phyloP scores from a whole-genome alignment of 2,113 vertebrate species.

The Platysternon megacephalum region DNA sequence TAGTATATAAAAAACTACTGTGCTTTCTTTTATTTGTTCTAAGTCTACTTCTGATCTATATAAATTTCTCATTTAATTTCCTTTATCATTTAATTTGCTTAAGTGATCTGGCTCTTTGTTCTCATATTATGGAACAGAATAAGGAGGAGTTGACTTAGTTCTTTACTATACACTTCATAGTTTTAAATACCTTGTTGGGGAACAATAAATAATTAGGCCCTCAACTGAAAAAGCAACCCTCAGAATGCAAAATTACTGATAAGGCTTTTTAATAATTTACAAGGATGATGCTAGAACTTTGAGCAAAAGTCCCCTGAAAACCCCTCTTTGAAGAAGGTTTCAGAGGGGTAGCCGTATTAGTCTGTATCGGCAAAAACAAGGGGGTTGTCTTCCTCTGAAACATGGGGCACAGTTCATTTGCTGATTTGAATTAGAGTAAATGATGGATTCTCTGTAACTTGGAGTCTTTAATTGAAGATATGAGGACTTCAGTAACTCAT shows the following conservation, averaged over 20 bases:
- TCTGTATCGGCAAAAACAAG: too few relatives aligned
- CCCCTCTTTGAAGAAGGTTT: too few relatives aligned
- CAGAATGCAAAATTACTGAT: neutral
- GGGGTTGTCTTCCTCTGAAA: too few relatives aligned
- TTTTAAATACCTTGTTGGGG: neutral
- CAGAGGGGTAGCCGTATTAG: too few relatives aligned
- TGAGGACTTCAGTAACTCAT: too few relatives aligned
- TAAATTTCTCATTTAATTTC: neutral
- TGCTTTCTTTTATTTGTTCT: neutral
- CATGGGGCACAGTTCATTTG: too few relatives aligned
- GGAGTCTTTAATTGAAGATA: too few relatives aligned
- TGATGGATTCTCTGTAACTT: too few relatives aligned
- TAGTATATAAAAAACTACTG: neutral
- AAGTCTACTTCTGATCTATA: neutral
- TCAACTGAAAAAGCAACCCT: neutral
- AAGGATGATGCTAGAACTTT: neutral
- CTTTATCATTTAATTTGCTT: neutral
- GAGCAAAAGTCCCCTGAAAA: neutral
- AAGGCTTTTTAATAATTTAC: neutral
- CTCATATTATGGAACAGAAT: neutral
- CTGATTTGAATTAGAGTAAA: too few relatives aligned
- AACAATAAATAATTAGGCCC: neutral
- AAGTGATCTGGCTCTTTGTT: neutral
- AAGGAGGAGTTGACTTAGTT: neutral
- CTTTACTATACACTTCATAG: neutral